Conservation (phyloP, 1,140 invertebrate genomes). For the Pseudomyrmex dendroicus region DNA sequence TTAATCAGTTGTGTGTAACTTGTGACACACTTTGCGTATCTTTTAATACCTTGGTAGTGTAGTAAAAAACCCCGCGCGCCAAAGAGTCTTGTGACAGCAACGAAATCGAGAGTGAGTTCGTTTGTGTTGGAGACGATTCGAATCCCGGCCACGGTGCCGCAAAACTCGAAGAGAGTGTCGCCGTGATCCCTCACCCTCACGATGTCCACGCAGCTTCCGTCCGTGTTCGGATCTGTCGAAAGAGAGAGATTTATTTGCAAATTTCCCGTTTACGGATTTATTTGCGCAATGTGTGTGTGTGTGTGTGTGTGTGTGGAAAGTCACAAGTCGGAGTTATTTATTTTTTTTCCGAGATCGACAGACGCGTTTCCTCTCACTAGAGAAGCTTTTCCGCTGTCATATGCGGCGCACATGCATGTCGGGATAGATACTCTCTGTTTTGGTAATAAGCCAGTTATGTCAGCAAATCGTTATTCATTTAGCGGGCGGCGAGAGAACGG, state of each 20-base stretch:
- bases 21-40: not conserved
- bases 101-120: conserved; percentile 80
- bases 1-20: not conserved
- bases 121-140: conserved; percentile 81
- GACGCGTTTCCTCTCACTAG: not conserved
- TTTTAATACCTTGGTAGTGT: conserved; percentile 80
- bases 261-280: conserved; percentile 34
- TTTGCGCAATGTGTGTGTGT: conserved; percentile 1
- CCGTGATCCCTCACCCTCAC: conserved; percentile 80
- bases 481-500: not conserved
- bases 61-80: conserved; percentile 82
- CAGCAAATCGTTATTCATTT: conserved; percentile 9
- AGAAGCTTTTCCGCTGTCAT: not conserved
- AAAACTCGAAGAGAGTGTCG: conserved; percentile 80
- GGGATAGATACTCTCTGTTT: not conserved
- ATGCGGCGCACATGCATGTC: conserved; percentile 1
- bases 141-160: conserved; percentile 79
- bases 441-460: not conserved
- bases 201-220: conserved; percentile 81
- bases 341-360: conserved; percentile 10
- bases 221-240: conserved; percentile 74
- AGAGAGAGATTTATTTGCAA: conserved; percentile 28
- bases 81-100: conserved; percentile 77
- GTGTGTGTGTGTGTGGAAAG: conserved; percentile 13
- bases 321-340: not conserved